These are phyloP conservation scores for Ennomos fuscantarius DNA, from an alignment of 2,888 invertebrate species.

Conservation along the genomic window DNA sequence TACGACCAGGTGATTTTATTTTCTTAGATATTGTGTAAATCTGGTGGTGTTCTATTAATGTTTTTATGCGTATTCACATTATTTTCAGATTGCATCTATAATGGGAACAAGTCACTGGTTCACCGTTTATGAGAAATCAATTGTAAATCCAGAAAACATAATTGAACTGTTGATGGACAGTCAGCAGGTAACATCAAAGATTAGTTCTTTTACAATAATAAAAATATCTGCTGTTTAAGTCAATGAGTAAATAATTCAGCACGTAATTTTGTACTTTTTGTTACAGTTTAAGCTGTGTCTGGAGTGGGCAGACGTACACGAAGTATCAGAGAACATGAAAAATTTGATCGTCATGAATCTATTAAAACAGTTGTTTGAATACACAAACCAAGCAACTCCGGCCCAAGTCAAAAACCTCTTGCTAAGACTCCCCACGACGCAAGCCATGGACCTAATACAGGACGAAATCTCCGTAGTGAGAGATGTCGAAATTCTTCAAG, in stretches of 20 bases:
- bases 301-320: conserved; percentile 88
- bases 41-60: not conserved
- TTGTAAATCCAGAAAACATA: conserved; percentile 80
- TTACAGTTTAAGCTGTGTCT: conserved; percentile 87
- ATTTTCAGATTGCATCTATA: conserved; percentile 81
- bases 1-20: conserved; percentile 83
- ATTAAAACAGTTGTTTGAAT: conserved; percentile 84
- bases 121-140: conserved; percentile 82
- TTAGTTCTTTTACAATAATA: not conserved
- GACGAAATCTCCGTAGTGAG: conserved; percentile 86
- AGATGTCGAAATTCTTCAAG: conserved; percentile 87
- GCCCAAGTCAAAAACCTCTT: conserved; percentile 82
- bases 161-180: conserved; percentile 83
- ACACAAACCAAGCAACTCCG: conserved; percentile 74
- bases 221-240: not conserved
- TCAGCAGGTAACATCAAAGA: conserved; percentile 69
- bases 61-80: conserved; percentile 1
- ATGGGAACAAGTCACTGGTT: conserved; percentile 86
- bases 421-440: conserved; percentile 83
- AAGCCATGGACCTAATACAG: conserved; percentile 87
- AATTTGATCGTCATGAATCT: conserved; percentile 82
- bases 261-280: conserved; percentile 9
- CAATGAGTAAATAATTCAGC: no score
- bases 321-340: conserved; percentile 83
- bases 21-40: not conserved